Evolutionary conservation across 37 sponge, comb jelly and placozoan species (phyloP).

Genomic region (Haliclona indistincta): DNA sequence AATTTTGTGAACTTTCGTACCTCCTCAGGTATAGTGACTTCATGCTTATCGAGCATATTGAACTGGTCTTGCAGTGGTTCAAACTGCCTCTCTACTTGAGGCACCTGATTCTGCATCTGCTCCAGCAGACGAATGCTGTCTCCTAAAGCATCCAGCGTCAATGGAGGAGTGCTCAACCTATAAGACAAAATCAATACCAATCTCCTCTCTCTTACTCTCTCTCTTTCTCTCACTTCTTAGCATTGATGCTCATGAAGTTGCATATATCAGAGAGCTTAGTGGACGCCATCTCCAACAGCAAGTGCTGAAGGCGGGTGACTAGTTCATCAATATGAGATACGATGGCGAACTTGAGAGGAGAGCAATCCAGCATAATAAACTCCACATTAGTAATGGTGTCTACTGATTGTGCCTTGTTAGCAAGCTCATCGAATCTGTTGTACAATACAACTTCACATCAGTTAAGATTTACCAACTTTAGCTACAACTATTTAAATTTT

Average conservation of each 20-base stretch:
- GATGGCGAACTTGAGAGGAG: conserved; percentile 89
- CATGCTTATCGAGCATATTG: conserved; percentile 87
- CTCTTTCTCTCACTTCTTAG: conserved; percentile 75
- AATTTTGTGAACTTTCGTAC: not conserved
- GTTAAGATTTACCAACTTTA: too few relatives aligned
- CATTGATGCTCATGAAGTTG: conserved; percentile 63
- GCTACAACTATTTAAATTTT: too few relatives aligned
- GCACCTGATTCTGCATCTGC: conserved; percentile 65
- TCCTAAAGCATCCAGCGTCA: conserved; percentile 85
- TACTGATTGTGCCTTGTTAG: conserved; percentile 89
- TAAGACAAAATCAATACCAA: not conserved
- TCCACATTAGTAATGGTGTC: conserved; percentile 92
- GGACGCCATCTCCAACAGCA: conserved; percentile 91
- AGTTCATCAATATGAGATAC: conserved; percentile 92
- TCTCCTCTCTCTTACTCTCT: too few relatives aligned
- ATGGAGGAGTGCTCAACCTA: conserved; percentile 82
- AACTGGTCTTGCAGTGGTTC: conserved; percentile 95
- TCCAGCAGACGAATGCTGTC: conserved; percentile 87
- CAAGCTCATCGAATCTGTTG: conserved; percentile 79
- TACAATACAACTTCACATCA: not conserved
- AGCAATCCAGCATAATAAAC: conserved; percentile 96
- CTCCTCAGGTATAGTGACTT: conserved; percentile 49
- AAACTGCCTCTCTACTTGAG: conserved; percentile 82
- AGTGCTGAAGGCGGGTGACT: conserved; percentile 85
- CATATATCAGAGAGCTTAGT: conserved; percentile 67